Conservation (phyloP, 2,888 invertebrate species). For the Euclidia mi region DNA sequence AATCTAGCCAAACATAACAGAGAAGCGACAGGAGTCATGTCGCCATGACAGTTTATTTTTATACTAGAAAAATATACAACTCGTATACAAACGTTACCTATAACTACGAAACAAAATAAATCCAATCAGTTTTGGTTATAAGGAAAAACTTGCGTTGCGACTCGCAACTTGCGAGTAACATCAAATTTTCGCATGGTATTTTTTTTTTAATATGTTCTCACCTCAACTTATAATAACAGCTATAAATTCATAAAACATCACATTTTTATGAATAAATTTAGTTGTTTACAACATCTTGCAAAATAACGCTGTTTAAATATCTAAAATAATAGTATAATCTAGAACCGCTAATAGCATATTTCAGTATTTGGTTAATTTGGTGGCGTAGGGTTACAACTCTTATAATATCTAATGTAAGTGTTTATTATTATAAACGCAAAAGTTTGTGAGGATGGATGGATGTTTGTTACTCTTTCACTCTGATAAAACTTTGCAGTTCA, state of each 20-base stretch:
- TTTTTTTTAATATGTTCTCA: not conserved
- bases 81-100: not conserved
- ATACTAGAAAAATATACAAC: slow-evolving; percentile 23
- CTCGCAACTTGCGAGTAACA: not conserved
- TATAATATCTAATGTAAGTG: too few relatives aligned
- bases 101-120: not conserved
- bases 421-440: too few relatives aligned
- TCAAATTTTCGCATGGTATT: not conserved
- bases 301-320: not conserved
- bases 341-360: too few relatives aligned
- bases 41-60: slow-evolving; percentile 38
- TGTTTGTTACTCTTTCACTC: too few relatives aligned
- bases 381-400: too few relatives aligned
- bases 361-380: too few relatives aligned
- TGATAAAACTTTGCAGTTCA: too few relatives aligned
- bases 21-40: slow-evolving; percentile 39
- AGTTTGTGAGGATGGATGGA: too few relatives aligned
- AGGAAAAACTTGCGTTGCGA: slow-evolving; percentile 3
- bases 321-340: too few relatives aligned
- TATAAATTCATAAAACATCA: not conserved
- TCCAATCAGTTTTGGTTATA: not conserved
- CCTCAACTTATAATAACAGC: not conserved
- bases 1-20: slow-evolving; percentile 68
- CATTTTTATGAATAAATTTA: slow-evolving; percentile 10
- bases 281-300: slow-evolving; percentile 6